These are phyloP conservation scores for Thereva unica DNA, from an alignment of 2,888 invertebrate genomes.

Conservation along the genomic window DNA sequence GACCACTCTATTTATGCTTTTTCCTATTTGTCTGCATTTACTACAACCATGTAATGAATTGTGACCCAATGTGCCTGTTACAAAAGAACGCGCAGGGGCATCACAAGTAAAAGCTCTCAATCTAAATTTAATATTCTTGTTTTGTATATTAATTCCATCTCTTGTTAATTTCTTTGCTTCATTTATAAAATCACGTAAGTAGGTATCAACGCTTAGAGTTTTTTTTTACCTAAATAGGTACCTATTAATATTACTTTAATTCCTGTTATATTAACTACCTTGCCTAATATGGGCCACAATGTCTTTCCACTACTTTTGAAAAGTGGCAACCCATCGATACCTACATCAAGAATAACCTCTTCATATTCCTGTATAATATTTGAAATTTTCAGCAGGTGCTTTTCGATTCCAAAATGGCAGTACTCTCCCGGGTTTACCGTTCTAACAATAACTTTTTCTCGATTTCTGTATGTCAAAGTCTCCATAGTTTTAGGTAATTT, in stretches of 20 bases:
- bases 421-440: conserved; percentile 36
- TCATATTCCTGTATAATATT: conserved; percentile 34
- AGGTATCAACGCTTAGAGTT: conserved; percentile 15
- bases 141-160: conserved; percentile 12
- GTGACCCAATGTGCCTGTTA: conserved; percentile 18
- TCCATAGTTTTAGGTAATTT: not conserved
- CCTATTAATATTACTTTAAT: conserved; percentile 34
- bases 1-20: conserved; percentile 1
- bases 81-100: conserved; percentile 37
- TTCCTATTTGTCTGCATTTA: conserved; percentile 19
- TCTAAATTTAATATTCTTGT: conserved; percentile 25
- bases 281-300: conserved; percentile 41
- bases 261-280: conserved; percentile 35
- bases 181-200: conserved; percentile 29
- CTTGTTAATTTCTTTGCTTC: conserved; percentile 22
- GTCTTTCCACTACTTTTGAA: conserved; percentile 39
- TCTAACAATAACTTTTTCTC: conserved; percentile 5
- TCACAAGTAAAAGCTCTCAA: conserved; percentile 41
- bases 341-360: conserved; percentile 38
- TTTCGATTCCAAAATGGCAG: conserved; percentile 38
- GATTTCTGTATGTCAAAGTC: too few relatives aligned
- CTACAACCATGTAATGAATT: conserved; percentile 27
- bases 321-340: conserved; percentile 39
- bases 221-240: conserved; percentile 33
- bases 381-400: conserved; percentile 31